Percentiles rank a stretch among this genome's conserved stretches.
These are phyloP conservation scores for Mastomys natalensis DNA, from an alignment of 2,113 vertebrate species.

Conservation along the genomic window DNA sequence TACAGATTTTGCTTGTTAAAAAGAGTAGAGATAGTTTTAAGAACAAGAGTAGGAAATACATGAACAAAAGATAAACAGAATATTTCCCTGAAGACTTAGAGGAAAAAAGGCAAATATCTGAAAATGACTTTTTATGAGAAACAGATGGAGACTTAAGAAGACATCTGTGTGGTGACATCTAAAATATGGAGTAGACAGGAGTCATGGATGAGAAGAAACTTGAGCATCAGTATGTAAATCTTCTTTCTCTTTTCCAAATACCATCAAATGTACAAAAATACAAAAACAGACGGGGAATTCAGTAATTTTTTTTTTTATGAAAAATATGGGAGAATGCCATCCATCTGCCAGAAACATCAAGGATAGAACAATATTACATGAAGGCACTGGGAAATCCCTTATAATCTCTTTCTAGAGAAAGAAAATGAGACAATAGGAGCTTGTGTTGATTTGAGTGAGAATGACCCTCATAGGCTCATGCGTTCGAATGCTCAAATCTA, in stretches of 20 bases:
- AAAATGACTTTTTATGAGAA: constrained; percentile 75
- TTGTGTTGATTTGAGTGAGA: neutral
- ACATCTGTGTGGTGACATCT: constrained; percentile 76
- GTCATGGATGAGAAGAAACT: constrained; percentile 60
- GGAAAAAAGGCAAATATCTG: constrained; percentile 53
- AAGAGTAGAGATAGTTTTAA: neutral
- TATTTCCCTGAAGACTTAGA: constrained; percentile 57
- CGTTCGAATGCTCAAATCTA: neutral
- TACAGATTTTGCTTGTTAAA: neutral
- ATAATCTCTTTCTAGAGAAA: neutral
- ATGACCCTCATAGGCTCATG: too few species aligned
- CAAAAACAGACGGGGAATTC: constrained; percentile 54
- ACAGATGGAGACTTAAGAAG: constrained; percentile 72
- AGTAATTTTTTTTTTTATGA: constrained; percentile 53
- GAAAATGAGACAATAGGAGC: neutral
- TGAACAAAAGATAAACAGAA: constrained; percentile 48
- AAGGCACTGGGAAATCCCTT: constrained; percentile 33
- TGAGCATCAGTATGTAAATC: constrained; percentile 69
- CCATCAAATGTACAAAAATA: constrained; percentile 62
- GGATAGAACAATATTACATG: neutral
- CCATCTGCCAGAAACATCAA: constrained; percentile 42
- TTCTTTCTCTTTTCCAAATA: constrained; percentile 46
- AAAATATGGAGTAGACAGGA: constrained; percentile 76
- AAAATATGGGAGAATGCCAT: constrained; percentile 52
- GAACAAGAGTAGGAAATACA: neutral